phyloP scores from a whole-genome alignment of 2,888 invertebrate genomes.

The Allacma fusca region DNA sequence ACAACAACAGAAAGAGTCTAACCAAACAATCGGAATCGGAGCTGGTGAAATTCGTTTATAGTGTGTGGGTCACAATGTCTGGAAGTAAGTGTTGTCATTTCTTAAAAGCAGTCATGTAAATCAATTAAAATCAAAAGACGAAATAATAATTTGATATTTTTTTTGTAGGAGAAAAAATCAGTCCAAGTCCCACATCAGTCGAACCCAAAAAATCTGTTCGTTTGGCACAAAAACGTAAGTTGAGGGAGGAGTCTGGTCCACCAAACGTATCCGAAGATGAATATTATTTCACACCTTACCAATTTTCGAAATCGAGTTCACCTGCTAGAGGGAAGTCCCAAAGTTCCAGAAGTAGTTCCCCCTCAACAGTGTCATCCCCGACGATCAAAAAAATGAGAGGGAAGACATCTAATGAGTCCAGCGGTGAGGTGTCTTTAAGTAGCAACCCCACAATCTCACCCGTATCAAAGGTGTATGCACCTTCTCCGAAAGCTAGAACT shows the following conservation, averaged over 20 bases:
- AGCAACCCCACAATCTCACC: not conserved
- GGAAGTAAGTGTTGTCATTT: too few species aligned
- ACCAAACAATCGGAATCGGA: too few species aligned
- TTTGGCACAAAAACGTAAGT: constrained; percentile 46
- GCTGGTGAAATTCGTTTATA: too few species aligned
- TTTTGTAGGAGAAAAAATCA: constrained; percentile 35
- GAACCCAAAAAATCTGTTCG: constrained; percentile 48
- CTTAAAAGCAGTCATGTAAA: too few species aligned
- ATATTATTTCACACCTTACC: constrained; percentile 29
- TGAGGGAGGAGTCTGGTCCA: constrained; percentile 42
- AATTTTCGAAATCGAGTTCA: constrained; percentile 19
- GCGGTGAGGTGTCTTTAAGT: not conserved
- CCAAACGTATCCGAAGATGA: constrained; percentile 22
- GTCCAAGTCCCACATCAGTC: constrained; percentile 8
- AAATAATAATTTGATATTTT: too few species aligned
- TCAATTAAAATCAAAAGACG: too few species aligned
- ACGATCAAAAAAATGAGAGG: constrained; percentile 13
- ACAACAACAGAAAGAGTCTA: too few species aligned
- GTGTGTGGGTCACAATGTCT: too few species aligned
- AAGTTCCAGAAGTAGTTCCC: constrained; percentile 3
- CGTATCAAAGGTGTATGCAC: constrained; percentile 6
- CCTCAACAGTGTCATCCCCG: not conserved
- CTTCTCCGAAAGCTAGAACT: constrained; percentile 6
- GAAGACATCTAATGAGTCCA: not conserved
- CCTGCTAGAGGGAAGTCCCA: constrained; percentile 10